Conservation (phyloP, 1,140 invertebrate genomes). For the Camponotus floridanus region DNA sequence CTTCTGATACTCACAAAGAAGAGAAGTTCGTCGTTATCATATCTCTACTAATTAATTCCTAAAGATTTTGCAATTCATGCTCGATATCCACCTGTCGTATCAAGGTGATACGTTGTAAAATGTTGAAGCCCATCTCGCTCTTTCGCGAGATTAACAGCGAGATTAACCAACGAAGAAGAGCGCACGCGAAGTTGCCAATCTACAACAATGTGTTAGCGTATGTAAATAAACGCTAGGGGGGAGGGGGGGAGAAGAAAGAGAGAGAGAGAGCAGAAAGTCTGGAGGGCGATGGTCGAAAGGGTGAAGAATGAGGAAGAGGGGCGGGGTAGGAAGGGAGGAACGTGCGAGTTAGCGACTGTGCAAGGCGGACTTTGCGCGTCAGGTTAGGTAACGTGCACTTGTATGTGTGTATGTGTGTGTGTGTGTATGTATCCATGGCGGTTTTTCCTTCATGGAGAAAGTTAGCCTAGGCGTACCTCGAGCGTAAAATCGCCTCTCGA, state of each 20-base stretch:
- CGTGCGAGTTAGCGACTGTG: slow-evolving; percentile 63
- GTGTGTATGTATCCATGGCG: slow-evolving; percentile 64
- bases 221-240: slow-evolving; percentile 40
- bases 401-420: no score
- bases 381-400: slow-evolving; percentile 72
- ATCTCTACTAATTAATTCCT: no score
- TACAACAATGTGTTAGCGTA: slow-evolving; percentile 50
- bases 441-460: slow-evolving; percentile 72
- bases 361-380: slow-evolving; percentile 68
- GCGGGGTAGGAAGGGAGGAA: neutral
- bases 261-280: neutral
- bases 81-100: neutral
- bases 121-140: slow-evolving; percentile 17
- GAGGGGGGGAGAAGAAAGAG: neutral
- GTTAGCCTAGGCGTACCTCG: slow-evolving; percentile 72
- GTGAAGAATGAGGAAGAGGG: slow-evolving; percentile 8
- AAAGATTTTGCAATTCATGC: no score
- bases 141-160: slow-evolving; percentile 28
- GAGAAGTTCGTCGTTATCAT: no score
- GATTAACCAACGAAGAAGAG: neutral
- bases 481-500: slow-evolving; percentile 74
- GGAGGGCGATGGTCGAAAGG: slow-evolving; percentile 22
- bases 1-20: no score
- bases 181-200: neutral
- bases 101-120: neutral